A percentile compares a stretch with the other conserved stretches of the same genome.
phyloP scores from a whole-genome alignment of 2,888 invertebrate genomes.

The Stenodera caucasica region DNA sequence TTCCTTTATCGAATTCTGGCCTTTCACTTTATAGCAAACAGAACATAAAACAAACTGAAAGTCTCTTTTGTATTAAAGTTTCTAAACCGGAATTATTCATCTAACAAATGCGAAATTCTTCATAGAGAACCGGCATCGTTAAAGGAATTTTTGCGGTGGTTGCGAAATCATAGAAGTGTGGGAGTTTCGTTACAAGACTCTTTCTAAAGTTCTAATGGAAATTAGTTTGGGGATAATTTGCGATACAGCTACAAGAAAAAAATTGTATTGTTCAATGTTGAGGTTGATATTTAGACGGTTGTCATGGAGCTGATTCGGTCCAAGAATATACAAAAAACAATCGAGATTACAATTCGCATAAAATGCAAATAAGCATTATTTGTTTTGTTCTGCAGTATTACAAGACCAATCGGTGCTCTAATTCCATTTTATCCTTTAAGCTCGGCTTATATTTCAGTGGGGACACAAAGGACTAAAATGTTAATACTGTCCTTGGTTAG shows the following conservation, averaged over 20 bases:
- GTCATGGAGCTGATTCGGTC: too few species aligned
- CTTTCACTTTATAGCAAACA: not conserved
- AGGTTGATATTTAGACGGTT: too few species aligned
- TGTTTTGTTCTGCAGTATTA: slow-evolving; percentile 40
- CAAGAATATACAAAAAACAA: slow-evolving; percentile 4
- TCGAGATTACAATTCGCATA: slow-evolving; percentile 29
- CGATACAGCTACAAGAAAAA: too few species aligned
- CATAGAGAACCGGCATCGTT: too few species aligned
- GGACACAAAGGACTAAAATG: slow-evolving; percentile 48
- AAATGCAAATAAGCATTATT: slow-evolving; percentile 43
- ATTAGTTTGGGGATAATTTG: too few species aligned
- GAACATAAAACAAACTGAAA: not conserved
- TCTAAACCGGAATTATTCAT: too few species aligned
- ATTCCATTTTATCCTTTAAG: slow-evolving; percentile 46
- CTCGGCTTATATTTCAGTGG: slow-evolving; percentile 46
- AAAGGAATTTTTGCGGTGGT: too few species aligned
- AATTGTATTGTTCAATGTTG: too few species aligned
- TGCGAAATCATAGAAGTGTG: too few species aligned
- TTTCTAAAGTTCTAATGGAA: too few species aligned
- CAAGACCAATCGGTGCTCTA: slow-evolving; percentile 46
- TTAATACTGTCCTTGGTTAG: slow-evolving; percentile 44
- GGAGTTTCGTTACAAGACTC: too few species aligned
- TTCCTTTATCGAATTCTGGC: not conserved
- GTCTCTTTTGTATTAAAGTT: not conserved
- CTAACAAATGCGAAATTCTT: too few species aligned